Base-by-base conservation (phyloP, 2,113 vertebrate genomes). In the Esox niger region DNA sequence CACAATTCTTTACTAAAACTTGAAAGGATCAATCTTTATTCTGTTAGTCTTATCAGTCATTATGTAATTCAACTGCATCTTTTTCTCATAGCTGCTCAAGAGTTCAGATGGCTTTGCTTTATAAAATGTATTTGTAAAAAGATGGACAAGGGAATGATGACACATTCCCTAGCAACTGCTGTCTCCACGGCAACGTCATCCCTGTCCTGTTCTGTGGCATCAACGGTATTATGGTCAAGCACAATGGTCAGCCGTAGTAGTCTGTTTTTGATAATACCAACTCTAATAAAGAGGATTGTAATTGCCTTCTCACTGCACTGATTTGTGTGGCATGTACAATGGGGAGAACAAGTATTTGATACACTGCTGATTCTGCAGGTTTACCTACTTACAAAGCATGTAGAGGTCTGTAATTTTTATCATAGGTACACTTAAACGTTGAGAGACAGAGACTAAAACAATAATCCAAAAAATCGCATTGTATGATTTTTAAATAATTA, bases 151-250 rank as follows among this genome's bases (percentile, higher is more conserved):
- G 30, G 32, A 73, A 79, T 84, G 81, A 87, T 70, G 80, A 52
- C 56, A 64, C 47, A 6, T 21, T n/a, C 86, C 88, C 66, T 91
- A 87, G 89, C 88, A 92, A 92, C 89, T 69, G 73, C 64, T 43
- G 82, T 92, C 84, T 88, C 91, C 89, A 90, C 75, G 84, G 89
- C 84, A 91, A 92, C 91, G 85, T 83, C 82, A 72, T 85, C 75
- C 67, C 4, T 67, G 82, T 65, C 70, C 76, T 70, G 29, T 46
- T 68, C 64, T 58, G 21, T 72, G 66, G 61, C 78, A 70, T 62
- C 61, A 63, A 25, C 43, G 23, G 10, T 32, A 49, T 29, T 38
- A 69, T 32, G n/a, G n/a, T n/a, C n/a, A 63, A 49, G 62, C 78
- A 57, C 76, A 33, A 61, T 61, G 55, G 55, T 27, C 55, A 57